phyloP scores from a whole-genome alignment of 2,113 vertebrate genomes.

The Cyphomyrus discorhynchus region DNA sequence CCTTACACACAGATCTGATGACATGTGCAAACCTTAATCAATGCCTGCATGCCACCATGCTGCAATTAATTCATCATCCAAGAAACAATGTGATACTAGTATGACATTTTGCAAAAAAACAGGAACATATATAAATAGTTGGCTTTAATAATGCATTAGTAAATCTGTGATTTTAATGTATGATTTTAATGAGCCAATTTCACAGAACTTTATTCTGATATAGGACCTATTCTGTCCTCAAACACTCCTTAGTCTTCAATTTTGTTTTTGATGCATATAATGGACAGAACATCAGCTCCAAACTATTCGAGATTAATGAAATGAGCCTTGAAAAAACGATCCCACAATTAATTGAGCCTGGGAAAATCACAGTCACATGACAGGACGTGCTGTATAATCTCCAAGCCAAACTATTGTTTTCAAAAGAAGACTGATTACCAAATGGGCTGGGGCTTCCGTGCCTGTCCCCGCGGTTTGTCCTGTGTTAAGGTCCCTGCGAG shows the following conservation, averaged over 20 bases:
- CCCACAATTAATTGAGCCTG: not conserved
- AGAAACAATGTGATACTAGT: conserved; percentile 35
- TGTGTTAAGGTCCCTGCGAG: not conserved
- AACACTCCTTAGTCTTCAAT: not conserved
- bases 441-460: not conserved
- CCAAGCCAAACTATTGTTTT: conserved; percentile 4
- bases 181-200: not conserved
- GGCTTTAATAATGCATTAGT: conserved; percentile 23
- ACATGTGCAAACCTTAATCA: not conserved
- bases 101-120: conserved; percentile 42
- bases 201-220: not conserved
- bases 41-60: conserved; percentile 22
- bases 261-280: not conserved
- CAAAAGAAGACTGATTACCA: not conserved
- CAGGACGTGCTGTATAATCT: not conserved
- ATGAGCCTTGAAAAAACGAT: not conserved
- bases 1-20: not conserved
- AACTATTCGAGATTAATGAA: not conserved
- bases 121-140: conserved; percentile 31
- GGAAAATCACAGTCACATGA: not conserved
- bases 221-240: not conserved
- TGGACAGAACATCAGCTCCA: not conserved
- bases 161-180: not conserved
- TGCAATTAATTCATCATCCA: conserved; percentile 48
- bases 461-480: not conserved